Evolutionary conservation across 2,113 vertebrate genomes (phyloP), one percentile per base, ranked within the genome.

Genomic region (Vireo altiloquus): DNA sequence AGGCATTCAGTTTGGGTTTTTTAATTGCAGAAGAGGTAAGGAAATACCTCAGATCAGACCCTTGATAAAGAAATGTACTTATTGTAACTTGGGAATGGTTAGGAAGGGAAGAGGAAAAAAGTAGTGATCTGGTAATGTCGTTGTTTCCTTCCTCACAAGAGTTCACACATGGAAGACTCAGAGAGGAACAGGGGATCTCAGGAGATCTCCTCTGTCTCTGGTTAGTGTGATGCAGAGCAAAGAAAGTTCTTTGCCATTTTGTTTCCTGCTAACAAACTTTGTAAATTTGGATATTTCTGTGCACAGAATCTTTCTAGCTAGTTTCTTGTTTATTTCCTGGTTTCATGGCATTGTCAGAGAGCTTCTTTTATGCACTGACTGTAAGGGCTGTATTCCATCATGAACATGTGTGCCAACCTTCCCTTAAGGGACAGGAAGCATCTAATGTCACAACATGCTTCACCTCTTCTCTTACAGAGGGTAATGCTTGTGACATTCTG

Each of bases 81-180:
- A 27, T 31, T 4, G 2, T 50, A 60, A 68, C 7, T 8, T 76
- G 23, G 27, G 24, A 82, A 49, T 63, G 8, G 7, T 59, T 59
- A 71, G 28, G 23, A 75, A 52, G 9, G 7, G 12, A 39, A 40
- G 22, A 52, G 11, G 4, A 35, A 35, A 60, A 77, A 56, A 61
- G 47, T 4, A 0, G 23, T 7, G 0, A 28, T 57, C 7, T 70
- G 40, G 20, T 33, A n/a, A 5, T 35, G 7, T 25, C 15, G 12
- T 40, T 19, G 4, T 60, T 87, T 83, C 22, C 28, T 54, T 70
- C 21, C 18, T 90, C n/a, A 44, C 1, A 0, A 44, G 33, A n/a
- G 42, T 11, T 19, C 0, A 0, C 9, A 5, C 8, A 9, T 12
- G 23, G 12, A 40, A 35, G 25, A n/a, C 42, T 66, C 30, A 65